Base-by-base conservation (phyloP, 1,140 invertebrate species). In the Apis laboriosa region DNA sequence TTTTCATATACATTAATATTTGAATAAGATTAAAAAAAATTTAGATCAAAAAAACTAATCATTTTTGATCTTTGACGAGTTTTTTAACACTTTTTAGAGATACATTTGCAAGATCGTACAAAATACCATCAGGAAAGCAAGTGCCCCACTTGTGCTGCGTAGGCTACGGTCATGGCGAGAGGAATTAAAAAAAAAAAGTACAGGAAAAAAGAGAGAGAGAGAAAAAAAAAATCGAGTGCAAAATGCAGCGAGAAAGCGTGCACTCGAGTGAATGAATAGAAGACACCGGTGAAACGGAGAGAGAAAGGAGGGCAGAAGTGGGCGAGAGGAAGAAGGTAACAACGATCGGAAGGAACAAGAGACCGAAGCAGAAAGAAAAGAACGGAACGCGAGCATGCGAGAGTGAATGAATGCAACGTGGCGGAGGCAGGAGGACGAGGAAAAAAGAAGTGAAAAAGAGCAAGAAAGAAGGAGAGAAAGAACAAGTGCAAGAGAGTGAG, bases 401-500 rank as follows among this genome's bases (percentile, higher is more conserved):
- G 78, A 80, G 83, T 77, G 70, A 76, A 80, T 76, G 79, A 81
- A 84, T 71, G 66, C 71, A 51, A 58, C 15, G 15, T 17, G 17
- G 80, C 43, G 4, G 12, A 15, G 15, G 53, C 24, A 43, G 53
- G 60, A 15, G 24, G 66, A 1, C 63, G 28, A 4, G 28, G 43
- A 17, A 56, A 55, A n/a, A 61, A 67, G n/a, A 58, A 34, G 80
- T 11, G 72, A 55, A 49, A 81, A 74, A 64, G 53, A 82, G 77
- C 4, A 7, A 64, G 77, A 17, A 19, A 51, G 51, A 78, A 74
- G 66, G 64, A 24, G 58, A 68, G 51, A 56, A 74, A 43, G 82
- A 84, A 68, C 24, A 43, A 43, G 78, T 63, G 87, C 67, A 58
- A 79, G 75, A 60, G 80, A 83, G 84, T 76, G 83, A 91, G 86